phyloP scores from a whole-genome alignment of 2,888 invertebrate genomes.

The Sarcophaga caerulescens region DNA sequence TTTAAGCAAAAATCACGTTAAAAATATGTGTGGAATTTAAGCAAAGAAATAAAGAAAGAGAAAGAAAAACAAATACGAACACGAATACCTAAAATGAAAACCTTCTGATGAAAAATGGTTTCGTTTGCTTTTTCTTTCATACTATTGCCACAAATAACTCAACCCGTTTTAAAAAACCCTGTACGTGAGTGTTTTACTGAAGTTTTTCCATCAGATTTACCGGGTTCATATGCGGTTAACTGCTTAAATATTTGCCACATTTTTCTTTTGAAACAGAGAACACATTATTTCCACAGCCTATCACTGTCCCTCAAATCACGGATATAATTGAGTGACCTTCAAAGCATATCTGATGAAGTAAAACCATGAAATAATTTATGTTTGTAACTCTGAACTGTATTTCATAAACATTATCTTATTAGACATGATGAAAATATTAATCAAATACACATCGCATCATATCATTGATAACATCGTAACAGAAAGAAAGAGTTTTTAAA shows the following conservation, averaged over 20 bases:
- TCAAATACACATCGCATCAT: too few species aligned
- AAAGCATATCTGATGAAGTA: background rate
- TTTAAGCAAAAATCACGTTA: conserved; percentile 31
- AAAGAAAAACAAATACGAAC: background rate
- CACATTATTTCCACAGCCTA: too few species aligned
- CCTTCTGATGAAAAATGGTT: conserved; percentile 60
- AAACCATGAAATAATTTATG: background rate
- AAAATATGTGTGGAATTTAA: conserved; percentile 2
- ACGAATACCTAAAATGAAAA: conserved; percentile 19
- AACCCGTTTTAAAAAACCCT: conserved; percentile 7
- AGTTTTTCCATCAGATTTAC: conserved; percentile 21
- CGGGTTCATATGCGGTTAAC: background rate
- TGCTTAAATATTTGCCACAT: conserved; percentile 32
- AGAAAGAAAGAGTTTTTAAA: too few species aligned
- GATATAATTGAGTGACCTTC: conserved; percentile 19
- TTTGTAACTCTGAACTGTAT: background rate
- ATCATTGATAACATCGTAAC: too few species aligned
- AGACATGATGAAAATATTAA: too few species aligned
- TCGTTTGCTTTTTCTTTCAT: background rate
- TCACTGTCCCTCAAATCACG: conserved; percentile 11
- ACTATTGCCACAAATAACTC: conserved; percentile 10
- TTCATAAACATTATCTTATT: background rate
- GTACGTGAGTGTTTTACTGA: conserved; percentile 49
- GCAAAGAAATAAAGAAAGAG: background rate
- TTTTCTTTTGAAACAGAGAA: background rate